Conservation (phyloP, 2,888 invertebrate species). For the Oeneis ivallda region DNA sequence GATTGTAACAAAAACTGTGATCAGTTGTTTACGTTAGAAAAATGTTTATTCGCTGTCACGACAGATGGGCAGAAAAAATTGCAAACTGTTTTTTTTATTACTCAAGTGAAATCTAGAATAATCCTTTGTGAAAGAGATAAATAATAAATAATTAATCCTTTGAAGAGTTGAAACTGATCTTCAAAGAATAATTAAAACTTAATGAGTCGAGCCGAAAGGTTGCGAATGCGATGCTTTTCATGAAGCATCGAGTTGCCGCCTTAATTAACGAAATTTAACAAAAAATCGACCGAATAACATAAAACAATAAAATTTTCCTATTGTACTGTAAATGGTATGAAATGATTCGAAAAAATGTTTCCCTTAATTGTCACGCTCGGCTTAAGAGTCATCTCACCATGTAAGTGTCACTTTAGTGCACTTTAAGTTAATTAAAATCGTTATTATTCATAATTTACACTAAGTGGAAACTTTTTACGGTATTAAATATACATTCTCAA, state of each 20-base stretch:
- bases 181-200: background rate
- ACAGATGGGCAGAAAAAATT: background rate
- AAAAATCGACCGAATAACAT: background rate
- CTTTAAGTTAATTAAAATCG: slow-evolving; percentile 15
- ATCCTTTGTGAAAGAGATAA: background rate
- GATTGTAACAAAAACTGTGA: slow-evolving; percentile 3
- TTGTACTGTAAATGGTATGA: slow-evolving; percentile 10
- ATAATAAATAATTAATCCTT: too few species aligned
- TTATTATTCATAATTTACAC: slow-evolving; percentile 24
- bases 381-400: slow-evolving; percentile 16
- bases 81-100: too few species aligned
- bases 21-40: background rate
- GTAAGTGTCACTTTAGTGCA: slow-evolving; percentile 6
- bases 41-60: background rate
- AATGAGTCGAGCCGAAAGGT: slow-evolving; percentile 2
- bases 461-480: slow-evolving; percentile 1
- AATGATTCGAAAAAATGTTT: slow-evolving; percentile 16
- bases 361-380: slow-evolving; percentile 14
- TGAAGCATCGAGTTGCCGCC: background rate
- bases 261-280: background rate
- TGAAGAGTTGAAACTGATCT: background rate
- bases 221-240: slow-evolving; percentile 1
- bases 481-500: background rate
- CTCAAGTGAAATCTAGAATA: too few species aligned
- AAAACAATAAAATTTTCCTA: slow-evolving; percentile 10